These are phyloP conservation scores for Coregonus suidteri DNA, from an alignment of 2,797 vertebrate species.

Conservation along the genomic window DNA sequence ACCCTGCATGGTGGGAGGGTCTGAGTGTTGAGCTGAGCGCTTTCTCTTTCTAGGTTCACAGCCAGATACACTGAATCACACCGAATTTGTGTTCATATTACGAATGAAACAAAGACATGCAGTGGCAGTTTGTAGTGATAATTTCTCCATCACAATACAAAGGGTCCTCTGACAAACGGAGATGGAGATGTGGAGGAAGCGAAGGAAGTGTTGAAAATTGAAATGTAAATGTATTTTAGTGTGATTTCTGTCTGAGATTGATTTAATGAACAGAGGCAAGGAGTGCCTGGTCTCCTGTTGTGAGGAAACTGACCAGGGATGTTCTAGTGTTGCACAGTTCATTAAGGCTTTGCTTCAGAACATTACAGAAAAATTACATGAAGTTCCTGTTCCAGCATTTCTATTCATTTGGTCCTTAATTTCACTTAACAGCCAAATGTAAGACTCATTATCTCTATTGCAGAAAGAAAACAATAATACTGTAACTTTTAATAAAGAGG, in stretches of 20 bases:
- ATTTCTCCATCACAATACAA: not conserved
- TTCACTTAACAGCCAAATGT: conserved; percentile 19
- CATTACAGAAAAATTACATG: conserved; percentile 40
- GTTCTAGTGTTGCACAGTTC: conserved; percentile 34
- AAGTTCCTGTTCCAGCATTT: conserved; percentile 32
- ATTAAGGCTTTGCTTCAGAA: conserved; percentile 31
- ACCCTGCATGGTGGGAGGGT: not conserved
- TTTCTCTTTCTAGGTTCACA: conserved; percentile 66
- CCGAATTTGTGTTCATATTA: conserved; percentile 57
- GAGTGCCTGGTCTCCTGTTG: conserved; percentile 8
- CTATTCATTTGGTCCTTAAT: conserved; percentile 51
- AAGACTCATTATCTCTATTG: conserved; percentile 14
- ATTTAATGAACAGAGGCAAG: conserved; percentile 19
- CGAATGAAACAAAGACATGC: conserved; percentile 9
- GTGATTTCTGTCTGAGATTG: conserved; percentile 8
- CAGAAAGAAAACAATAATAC: conserved; percentile 29
- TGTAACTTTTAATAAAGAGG: conserved; percentile 20
- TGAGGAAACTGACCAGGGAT: not conserved
- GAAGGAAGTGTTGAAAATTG: not conserved
- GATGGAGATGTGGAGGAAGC: not conserved
- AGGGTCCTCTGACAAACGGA: not conserved
- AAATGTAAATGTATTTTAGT: conserved; percentile 22
- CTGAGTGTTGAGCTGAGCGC: conserved; percentile 13
- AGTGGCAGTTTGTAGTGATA: not conserved
- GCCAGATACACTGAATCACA: conserved; percentile 55